Conservation (phyloP, 2,113 vertebrate species). For the Elephantulus edwardii region DNA sequence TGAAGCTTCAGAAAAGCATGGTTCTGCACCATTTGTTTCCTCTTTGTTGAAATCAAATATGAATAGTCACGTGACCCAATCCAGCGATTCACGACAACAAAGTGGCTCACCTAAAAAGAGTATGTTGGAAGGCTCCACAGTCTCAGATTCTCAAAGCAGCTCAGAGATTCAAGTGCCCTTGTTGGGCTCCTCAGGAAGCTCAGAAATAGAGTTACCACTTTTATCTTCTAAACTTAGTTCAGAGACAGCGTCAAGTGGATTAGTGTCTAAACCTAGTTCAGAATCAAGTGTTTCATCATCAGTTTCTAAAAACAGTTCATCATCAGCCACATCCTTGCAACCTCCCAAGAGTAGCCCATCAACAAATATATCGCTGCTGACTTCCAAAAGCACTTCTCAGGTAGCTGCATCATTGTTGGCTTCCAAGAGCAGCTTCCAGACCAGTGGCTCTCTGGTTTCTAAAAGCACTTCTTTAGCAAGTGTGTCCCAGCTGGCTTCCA, state of each 20-base stretch:
- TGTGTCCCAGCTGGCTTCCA: constrained; percentile 68
- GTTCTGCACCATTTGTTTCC: constrained; percentile 59
- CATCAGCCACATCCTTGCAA: constrained; percentile 53
- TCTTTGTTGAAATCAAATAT: constrained; percentile 77
- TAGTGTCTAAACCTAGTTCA: constrained; percentile 65
- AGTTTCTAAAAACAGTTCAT: constrained; percentile 66
- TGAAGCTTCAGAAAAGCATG: constrained; percentile 75
- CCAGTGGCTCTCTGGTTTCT: constrained; percentile 71
- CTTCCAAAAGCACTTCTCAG: constrained; percentile 81
- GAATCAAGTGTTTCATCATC: constrained; percentile 52
- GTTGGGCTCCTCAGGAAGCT: constrained; percentile 62
- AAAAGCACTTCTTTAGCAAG: constrained; percentile 68
- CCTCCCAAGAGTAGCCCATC: constrained; percentile 65
- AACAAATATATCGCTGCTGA: constrained; percentile 61
- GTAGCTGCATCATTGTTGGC: constrained; percentile 78
- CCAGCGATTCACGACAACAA: constrained; percentile 75
- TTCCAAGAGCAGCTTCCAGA: constrained; percentile 74
- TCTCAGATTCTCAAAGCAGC: constrained; percentile 1
- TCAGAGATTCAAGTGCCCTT: constrained; percentile 70
- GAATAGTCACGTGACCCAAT: constrained; percentile 72
- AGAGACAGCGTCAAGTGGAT: constrained; percentile 60
- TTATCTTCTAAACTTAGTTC: constrained; percentile 66
- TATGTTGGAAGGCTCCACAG: constrained; percentile 52
- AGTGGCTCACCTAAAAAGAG: constrained; percentile 77
- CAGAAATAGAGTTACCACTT: constrained; percentile 70